A percentile compares a stretch with the other conserved stretches of the same genome.
Conservation (phyloP, 2,113 vertebrate species). For the Thamnaconus septentrionalis region DNA sequence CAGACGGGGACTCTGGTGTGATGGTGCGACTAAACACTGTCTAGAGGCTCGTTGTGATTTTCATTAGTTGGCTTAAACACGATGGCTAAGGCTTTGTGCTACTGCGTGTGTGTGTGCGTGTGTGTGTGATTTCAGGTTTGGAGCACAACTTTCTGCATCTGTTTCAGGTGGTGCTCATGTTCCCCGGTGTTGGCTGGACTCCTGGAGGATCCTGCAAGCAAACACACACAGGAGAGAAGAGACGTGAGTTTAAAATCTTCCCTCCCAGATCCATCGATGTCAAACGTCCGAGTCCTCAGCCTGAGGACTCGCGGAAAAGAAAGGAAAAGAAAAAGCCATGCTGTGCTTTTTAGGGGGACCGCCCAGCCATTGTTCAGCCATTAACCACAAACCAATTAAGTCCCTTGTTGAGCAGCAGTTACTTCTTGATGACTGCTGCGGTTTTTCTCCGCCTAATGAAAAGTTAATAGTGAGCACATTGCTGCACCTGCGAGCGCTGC, state of each 20-base stretch:
- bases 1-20: too few relatives aligned
- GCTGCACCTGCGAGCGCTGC: conserved; percentile 46
- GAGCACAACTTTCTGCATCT: conserved; percentile 7
- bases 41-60: too few relatives aligned
- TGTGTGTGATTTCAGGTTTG: background rate
- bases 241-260: conserved; percentile 9
- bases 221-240: conserved; percentile 19
- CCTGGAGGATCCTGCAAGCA: conserved; percentile 41
- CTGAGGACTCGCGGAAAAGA: too few relatives aligned
- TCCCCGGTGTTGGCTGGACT: conserved; percentile 14
- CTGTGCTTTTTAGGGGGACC: too few relatives aligned
- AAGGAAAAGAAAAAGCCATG: too few relatives aligned
- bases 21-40: background rate
- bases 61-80: background rate
- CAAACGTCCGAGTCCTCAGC: too few relatives aligned
- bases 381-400: conserved; percentile 51
- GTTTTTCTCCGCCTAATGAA: conserved; percentile 54
- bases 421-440: conserved; percentile 59
- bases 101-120: background rate
- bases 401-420: conserved; percentile 38
- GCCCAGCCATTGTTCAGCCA: conserved; percentile 1
- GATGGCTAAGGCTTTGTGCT: background rate
- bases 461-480: conserved; percentile 41
- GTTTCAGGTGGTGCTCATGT: background rate
- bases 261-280: too few relatives aligned